Evolutionary conservation across 2,888 invertebrate genomes (phyloP), one percentile per base, ranked within the genome.

Genomic region (Drosophila kuntzei): DNA sequence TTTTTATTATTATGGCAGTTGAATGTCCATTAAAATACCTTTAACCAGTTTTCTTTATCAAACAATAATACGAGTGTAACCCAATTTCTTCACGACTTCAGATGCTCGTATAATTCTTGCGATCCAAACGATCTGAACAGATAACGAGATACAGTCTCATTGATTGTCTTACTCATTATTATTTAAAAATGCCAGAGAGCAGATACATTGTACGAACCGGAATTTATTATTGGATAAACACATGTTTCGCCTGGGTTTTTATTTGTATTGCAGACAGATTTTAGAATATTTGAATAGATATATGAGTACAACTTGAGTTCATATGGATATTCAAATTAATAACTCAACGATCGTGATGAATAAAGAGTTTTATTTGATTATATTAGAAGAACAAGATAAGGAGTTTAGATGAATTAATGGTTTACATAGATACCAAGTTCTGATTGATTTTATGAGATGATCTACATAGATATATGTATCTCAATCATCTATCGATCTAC

Each of bases 1-100:
- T 43, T 50, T 55, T 54, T 22, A 18, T 46, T 55, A 27, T 64
- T 11, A 59, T 44, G 29, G 25, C 8, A 49, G 57, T 54, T 55
- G 54, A 69, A 32, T 14, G 65, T 43, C 49, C 62, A 25, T 18
- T 11, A 14, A 50, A 62, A 32, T 22, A 4, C 47, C 41, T 46
- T 18, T 9, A 62, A 57, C 51, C 37, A 39, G 54, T 59, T 63
- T 37, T 8, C 39, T 39, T 41, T 22, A 57, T 34, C 43, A 55
- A 32, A 51, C 20, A 27, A 25, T 25, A 22, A 51, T 36, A 25
- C 4, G 2, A 14, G 2, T 22, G 25, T 3, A 25, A 20, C 11
- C 6, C 41, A 20, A 41, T 20, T 41, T 41, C 20, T 41, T 41
- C 20, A 20, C 20, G 20, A 41, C 18, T 39, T 39, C 5, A 18